Evolutionary conservation across 2,888 invertebrate species (phyloP).

Genomic region (Atethmia centrago): DNA sequence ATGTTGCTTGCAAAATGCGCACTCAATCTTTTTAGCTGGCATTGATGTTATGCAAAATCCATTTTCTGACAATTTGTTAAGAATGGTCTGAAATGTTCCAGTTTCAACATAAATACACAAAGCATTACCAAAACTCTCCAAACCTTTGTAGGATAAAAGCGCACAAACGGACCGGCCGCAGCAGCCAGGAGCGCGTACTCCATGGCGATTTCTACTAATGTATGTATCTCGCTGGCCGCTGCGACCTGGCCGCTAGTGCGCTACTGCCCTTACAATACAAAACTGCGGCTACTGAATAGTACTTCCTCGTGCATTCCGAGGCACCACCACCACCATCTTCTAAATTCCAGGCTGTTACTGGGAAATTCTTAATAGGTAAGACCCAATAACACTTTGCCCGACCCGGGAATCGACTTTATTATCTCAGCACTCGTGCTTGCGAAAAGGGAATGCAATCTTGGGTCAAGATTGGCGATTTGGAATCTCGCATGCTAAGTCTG

Average conservation of each 20-base stretch:
- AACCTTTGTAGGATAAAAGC: no score
- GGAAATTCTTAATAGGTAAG: not conserved
- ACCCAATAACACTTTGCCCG: no score
- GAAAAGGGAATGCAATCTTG: not conserved
- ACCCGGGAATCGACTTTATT: no score
- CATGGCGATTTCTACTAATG: no score
- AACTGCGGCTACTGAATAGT: not conserved
- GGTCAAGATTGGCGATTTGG: not conserved
- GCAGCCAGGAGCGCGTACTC: no score
- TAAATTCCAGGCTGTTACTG: not conserved
- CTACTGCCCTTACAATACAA: not conserved
- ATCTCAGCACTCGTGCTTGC: not conserved
- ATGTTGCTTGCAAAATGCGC: slow-evolving; percentile 80
- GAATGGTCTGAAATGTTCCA: slow-evolving; percentile 75
- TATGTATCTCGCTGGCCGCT: no score
- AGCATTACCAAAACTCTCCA: not conserved
- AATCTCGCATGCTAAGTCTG: no score
- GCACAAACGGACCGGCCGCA: no score
- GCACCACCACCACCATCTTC: not conserved
- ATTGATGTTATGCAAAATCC: slow-evolving; percentile 78
- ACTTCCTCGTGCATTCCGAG: not conserved
- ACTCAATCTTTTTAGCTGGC: slow-evolving; percentile 74
- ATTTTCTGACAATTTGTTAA: slow-evolving; percentile 82
- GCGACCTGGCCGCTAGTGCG: no score
- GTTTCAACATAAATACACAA: slow-evolving; percentile 25